Evolutionary conservation across 1,140 invertebrate species (phyloP), one percentile per base, ranked within the genome.

Genomic region (Ostrea denselamellosa): DNA sequence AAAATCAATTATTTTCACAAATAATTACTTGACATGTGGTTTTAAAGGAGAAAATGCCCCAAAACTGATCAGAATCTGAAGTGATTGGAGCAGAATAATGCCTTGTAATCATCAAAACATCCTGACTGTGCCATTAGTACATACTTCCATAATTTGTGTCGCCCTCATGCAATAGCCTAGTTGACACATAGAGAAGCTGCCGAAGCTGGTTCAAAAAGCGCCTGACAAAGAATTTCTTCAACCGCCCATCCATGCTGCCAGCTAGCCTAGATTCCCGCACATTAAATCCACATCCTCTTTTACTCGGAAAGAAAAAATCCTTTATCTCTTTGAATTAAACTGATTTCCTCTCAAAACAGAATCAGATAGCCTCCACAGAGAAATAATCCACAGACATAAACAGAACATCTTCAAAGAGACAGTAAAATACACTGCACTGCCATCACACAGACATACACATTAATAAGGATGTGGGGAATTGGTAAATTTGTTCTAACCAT

Each of bases 311-410:
- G 22, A 34, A 77, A 71, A 71, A 71, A 77, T 77, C 68, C 68
- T 34, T 77, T 77, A 77, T 77, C 68, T 77, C 68, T 77, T 77
- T 77, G 68, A 77, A 77, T 77, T 77, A 77, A 77, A 77, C 25
- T 14, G 68, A 77, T 77, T 77, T 77, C 68, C 68, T 77, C 68
- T 77, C 68, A 77, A 77, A 77, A 77, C 28, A 77, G 68, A 25
- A 77, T 77, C 68, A 77, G 25, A 77, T 77, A 9, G 25, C 25
- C 68, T 77, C 22, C 1, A 17, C 14, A 12, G 68, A 4, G 28
- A 25, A 28, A 34, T 77, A 77, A 77, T 77, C 68, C 68, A 34
- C 22, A 28, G 25, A 34, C 22, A 28, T 2, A 77, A 77, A 77
- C 25, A 14, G 25, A 25, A 25, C 68, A 77, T 25, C 22, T 34